Base-by-base conservation (phyloP, 2,113 vertebrate genomes). In the Smithornis capensis region DNA sequence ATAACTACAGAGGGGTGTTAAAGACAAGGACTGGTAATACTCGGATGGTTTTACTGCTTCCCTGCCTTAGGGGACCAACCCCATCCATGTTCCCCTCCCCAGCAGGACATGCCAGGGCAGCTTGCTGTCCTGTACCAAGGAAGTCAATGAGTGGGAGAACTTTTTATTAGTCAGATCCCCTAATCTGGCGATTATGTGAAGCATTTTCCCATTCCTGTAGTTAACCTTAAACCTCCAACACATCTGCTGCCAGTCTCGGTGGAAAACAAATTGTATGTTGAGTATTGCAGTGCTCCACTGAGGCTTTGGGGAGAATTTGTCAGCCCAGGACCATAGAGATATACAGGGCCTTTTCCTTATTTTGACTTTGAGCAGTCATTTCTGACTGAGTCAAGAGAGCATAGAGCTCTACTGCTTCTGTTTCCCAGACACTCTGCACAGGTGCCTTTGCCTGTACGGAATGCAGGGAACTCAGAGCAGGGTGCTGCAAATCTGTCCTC, bases 401-500 rank as follows among this genome's bases (percentile, higher is more conserved):
- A 12, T 37, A 28, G 62, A 80, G 50, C 35, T 45, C 63, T 69
- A 69, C 33, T 1, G 1, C 11, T 24, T 11, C 1, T 11, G 9
- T 28, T 78, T 86, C 21, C 40, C 52, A 50, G 42, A 10, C 29
- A 5, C 38, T 69, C 60, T 22, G 27, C 42, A 19, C 0, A 2
- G 28, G 10, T 0, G 2, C 13, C 0, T 71, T 82, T 37, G 31
- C 35, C 33, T 62, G 45, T 17, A 19, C 0, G 1, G 31, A 50
- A 13, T 27, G 35, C 42, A 10, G 49, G 14, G 29, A 45, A 12
- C 27, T 28, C 0, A 1, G 45, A 67, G 28, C 47, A 57, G 31
- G 45, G 17, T 5, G 1, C 53, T 29, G 57, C 40, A 18, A 4
- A 8, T n/a, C 0, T 0, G 4, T 42, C 13, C 53, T 17, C 42